Evolutionary conservation across 2,113 vertebrate genomes (phyloP).

Genomic region (Ardeotis arabs): DNA sequence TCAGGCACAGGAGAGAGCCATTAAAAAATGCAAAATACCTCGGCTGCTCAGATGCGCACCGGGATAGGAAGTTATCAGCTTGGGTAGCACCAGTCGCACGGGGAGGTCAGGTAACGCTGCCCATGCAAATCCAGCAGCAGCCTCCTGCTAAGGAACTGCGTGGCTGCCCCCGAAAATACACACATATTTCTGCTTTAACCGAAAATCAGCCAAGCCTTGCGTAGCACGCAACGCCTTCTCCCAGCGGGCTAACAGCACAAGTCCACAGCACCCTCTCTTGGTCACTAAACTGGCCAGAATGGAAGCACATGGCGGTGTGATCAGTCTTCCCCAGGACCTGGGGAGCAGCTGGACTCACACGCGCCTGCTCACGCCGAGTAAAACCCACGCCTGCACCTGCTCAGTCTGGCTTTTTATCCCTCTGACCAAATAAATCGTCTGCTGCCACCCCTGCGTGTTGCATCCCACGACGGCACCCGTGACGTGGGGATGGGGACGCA

Average conservation of each 20-base stretch:
- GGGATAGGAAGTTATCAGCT: neutral
- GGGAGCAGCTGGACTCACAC: neutral
- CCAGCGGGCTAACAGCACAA: neutral
- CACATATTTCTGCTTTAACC: neutral
- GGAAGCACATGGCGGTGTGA: fast-evolving
- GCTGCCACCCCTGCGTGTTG: fast-evolving
- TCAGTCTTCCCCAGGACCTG: neutral
- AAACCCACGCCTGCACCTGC: neutral
- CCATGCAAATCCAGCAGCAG: neutral
- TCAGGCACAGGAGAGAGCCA: constrained; percentile 22
- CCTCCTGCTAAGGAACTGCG: neutral
- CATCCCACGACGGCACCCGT: fast-evolving
- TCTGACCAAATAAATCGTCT: neutral
- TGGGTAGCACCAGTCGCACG: neutral
- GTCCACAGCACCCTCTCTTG: neutral
- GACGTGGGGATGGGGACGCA: neutral
- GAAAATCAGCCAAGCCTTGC: neutral
- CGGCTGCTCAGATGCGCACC: constrained; percentile 10
- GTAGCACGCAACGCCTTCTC: neutral
- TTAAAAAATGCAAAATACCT: constrained; percentile 47
- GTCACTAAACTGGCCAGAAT: neutral
- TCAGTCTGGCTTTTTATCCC: neutral
- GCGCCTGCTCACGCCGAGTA: fast-evolving
- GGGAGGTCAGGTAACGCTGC: neutral
- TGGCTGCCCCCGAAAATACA: neutral